Percentiles rank a stretch among this genome's conserved stretches.
Evolutionary conservation across 2,888 invertebrate genomes (phyloP).

Genomic region (Zeuzera pyrina): DNA sequence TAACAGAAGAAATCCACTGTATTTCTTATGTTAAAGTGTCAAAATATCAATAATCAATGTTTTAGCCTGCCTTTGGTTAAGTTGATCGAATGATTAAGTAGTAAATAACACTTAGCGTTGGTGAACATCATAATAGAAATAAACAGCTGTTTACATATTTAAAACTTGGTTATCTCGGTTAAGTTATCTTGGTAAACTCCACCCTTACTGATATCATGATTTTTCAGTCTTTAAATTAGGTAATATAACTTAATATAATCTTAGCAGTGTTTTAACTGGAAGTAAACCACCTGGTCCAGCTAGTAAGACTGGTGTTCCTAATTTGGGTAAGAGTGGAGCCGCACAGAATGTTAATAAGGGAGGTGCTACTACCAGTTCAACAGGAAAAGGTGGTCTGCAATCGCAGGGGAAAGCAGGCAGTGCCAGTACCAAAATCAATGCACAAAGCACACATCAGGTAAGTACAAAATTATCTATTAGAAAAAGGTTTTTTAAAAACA

Average conservation of each 20-base stretch:
- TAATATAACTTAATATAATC: neutral
- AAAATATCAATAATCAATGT: no score
- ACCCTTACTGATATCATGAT: no score
- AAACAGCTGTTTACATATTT: neutral
- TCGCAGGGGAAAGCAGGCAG: conserved; percentile 39
- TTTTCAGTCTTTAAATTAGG: no score
- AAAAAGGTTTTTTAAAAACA: no score
- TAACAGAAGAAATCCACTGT: no score
- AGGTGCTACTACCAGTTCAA: conserved; percentile 19
- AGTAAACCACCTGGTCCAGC: conserved; percentile 69
- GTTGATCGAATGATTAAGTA: neutral
- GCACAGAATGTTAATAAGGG: conserved; percentile 34
- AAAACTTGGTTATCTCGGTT: neutral
- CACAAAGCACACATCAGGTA: conserved; percentile 47
- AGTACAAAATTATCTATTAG: no score
- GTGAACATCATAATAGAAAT: neutral
- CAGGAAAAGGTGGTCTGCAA: conserved; percentile 33
- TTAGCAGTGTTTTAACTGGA: conserved; percentile 45
- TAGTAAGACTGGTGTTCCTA: conserved; percentile 62
- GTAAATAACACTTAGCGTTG: no score
- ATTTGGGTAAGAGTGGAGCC: conserved; percentile 41
- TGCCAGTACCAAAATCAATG: conserved; percentile 33
- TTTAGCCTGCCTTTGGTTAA: neutral
- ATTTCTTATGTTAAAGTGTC: no score
- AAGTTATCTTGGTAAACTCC: no score